Percentiles rank a stretch among this genome's conserved stretches.
These are phyloP conservation scores for Drosophila orosa DNA, from an alignment of 1,140 invertebrate genomes.

Conservation along the genomic window DNA sequence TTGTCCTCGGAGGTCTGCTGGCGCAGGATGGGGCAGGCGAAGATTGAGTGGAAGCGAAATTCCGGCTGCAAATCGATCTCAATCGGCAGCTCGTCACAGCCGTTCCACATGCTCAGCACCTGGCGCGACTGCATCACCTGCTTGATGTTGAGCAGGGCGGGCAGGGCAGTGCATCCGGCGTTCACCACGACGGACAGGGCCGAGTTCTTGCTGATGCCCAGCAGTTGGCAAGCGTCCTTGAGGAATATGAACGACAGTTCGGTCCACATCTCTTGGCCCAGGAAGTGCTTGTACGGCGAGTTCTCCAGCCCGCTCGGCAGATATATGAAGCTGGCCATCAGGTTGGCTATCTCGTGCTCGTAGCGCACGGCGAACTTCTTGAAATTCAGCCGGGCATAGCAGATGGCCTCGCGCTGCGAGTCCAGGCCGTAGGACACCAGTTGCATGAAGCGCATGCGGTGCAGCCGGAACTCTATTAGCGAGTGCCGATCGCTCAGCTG, in stretches of 20 bases:
- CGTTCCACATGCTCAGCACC: conserved; percentile 96
- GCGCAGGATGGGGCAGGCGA: conserved; percentile 98
- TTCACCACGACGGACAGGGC: conserved; percentile 90
- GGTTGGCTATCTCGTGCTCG: conserved; percentile 93
- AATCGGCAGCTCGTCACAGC: conserved; percentile 98
- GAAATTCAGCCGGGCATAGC: conserved; percentile 94
- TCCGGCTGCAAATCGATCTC: conserved; percentile 92
- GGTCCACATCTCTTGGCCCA: conserved; percentile 92
- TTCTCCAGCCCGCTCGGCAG: conserved; percentile 91
- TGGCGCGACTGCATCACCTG: conserved; percentile 98
- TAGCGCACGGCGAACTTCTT: conserved; percentile 92
- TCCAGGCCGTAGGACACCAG: conserved; percentile 72
- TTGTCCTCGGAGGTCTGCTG: conserved; percentile 98
- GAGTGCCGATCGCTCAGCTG: conserved; percentile 88
- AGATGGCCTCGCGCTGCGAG: conserved; percentile 87
- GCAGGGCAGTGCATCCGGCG: conserved; percentile 96
- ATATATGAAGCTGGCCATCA: conserved; percentile 95
- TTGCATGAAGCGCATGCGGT: conserved; percentile 86
- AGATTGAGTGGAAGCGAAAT: conserved; percentile 96
- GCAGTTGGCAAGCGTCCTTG: conserved; percentile 94
- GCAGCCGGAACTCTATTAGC: conserved; percentile 94
- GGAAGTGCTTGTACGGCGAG: conserved; percentile 92
- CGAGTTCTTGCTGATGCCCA: conserved; percentile 94
- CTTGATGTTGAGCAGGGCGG: conserved; percentile 96
- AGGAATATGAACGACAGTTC: conserved; percentile 96